Evolutionary conservation across 2,888 invertebrate species (phyloP), one percentile per base, ranked within the genome.

Genomic region (Thymelicus acteon): DNA sequence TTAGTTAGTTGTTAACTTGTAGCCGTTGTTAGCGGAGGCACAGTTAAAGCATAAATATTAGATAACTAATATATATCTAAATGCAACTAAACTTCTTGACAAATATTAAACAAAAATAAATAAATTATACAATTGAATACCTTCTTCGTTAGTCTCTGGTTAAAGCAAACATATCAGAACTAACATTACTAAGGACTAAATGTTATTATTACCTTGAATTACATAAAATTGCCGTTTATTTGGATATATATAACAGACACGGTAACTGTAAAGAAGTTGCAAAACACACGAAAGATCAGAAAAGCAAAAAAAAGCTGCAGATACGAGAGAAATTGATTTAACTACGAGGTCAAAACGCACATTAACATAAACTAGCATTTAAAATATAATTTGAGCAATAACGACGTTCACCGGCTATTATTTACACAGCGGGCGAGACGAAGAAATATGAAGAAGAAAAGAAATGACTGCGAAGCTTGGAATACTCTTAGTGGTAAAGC

Each of bases 351-450:
- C 19, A 52, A 52, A 52, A 8, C 49, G 8, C 15, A 52, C 49
- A 19, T 52, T 52, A 52, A 52, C 19, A 52, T 52, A 52, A 52
- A 52, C 49, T 19, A 52, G 49, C 19, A 52, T 52, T 52, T 65
- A 15, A 57, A 40, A 19, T 19, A 69, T 54, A 54, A 61, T 54
- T 62, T 69, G 54, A 31, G 54, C 61, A 47, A 61, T 60, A 61
- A 68, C 19, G 37, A 48, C 40, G 49, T 24, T 13, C 52, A 13
- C 19, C 47, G 40, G 69, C 72, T 78, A 79, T 79, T 77, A 75
- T 73, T 78, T 71, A 77, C 88, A 66, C 88, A 88, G 88, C 89
- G 85, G 86, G 89, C 85, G 82, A 74, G 71, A 72, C 71, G 54
- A 63, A 76, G 73, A 77, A 75, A 77, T 71, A 74, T 65, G 69